phyloP scores from a whole-genome alignment of 2,113 vertebrate genomes.

The Pandion haliaetus region DNA sequence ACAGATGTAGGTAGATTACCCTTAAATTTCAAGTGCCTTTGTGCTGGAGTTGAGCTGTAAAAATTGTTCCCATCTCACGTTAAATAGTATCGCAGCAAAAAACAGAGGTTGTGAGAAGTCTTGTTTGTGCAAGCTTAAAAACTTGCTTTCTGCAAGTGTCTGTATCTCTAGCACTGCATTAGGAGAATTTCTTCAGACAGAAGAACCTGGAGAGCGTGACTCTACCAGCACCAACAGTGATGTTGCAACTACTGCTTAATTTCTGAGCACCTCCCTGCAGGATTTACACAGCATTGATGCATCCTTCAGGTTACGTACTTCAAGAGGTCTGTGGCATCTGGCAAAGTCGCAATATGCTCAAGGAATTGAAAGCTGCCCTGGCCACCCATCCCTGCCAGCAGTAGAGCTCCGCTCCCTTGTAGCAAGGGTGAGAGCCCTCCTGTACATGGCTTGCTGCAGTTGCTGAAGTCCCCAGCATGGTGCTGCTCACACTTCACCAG shows the following conservation, averaged over 20 bases:
- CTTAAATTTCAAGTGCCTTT: background rate
- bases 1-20: background rate
- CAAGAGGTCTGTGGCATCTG: background rate
- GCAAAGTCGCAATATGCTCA: background rate
- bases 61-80: background rate
- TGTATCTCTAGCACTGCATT: background rate
- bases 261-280: background rate
- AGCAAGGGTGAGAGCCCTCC: background rate
- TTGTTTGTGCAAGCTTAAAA: background rate
- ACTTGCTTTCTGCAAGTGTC: background rate
- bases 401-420: background rate
- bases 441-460: background rate
- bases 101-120: background rate
- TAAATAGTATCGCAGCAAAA: background rate
- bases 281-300: background rate
- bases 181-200: background rate
- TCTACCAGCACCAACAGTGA: background rate
- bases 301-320: background rate
- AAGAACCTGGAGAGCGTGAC: background rate
- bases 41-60: background rate
- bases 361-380: background rate
- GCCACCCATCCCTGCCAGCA: background rate
- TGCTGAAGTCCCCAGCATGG: rapidly evolving
- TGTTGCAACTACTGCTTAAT: background rate
- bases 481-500: background rate